Evolutionary conservation across 2,797 vertebrate species (phyloP), one percentile per base, ranked within the genome.

Genomic region (Melanotaenia nigrans): DNA sequence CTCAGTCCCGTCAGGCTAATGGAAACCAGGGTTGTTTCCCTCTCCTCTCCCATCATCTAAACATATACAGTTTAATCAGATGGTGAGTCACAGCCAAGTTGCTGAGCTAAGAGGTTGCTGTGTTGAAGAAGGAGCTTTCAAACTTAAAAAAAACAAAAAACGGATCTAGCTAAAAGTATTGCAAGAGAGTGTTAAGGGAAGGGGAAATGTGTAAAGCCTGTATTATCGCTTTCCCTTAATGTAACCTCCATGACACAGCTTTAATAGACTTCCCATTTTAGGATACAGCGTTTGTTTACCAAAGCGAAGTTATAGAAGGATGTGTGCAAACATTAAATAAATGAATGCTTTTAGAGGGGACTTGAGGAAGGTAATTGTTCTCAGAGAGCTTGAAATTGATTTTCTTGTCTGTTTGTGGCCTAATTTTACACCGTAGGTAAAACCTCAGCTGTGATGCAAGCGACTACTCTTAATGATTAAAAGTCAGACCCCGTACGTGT

Each of bases 31-130:
- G 81, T 82, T 92, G 87, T 89, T 90, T 89, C 88, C 68, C 73
- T 83, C 80, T 74, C 75, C 68, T 80, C 62, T 82, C 81, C 78
- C 75, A 78, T 86, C 84, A 78, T 88, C 77, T 77, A 86, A 89
- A 89, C 88, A 87, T 85, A 83, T 84, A 90, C 75, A 74, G 87
- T 93, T 93, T 90, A 91, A 93, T 94, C 90, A 91, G 87, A 61
- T 64, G n/a, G 78, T 81, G 78, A 89, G 84, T 85, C 85, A 86
- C 87, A 85, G 86, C 82, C 73, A 61, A 20, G 16, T 77, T 73
- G 76, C 84, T 65, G 77, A 91, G 89, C 91, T 86, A 75, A 80
- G 66, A 76, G 84, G 76, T 55, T 86, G 84, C 81, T 83, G 84
- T 85, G 84, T 83, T 84, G 79, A 82, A 74, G 83, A 79, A 83